A percentile compares a stretch with the other conserved stretches of the same genome.
Conservation (phyloP, 53 echinoderm and acorn worm species). For the Paracentrotus lividus region DNA sequence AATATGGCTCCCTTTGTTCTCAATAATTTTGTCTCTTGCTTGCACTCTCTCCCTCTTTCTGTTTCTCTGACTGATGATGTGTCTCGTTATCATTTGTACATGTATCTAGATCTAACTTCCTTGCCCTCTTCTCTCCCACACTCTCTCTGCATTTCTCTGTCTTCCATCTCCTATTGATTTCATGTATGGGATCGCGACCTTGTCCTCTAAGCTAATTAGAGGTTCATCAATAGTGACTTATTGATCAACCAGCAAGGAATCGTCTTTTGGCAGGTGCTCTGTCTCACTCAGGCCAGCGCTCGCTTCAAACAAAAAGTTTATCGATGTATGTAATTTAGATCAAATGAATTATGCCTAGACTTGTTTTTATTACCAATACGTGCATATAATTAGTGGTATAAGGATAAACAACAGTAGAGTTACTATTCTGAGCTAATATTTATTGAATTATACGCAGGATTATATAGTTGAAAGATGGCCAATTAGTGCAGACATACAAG, state of each 20-base stretch:
- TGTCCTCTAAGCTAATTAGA: background rate
- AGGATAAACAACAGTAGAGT: too few species aligned
- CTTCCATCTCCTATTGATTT: background rate
- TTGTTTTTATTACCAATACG: too few species aligned
- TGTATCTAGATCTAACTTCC: background rate
- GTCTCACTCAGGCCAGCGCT: background rate
- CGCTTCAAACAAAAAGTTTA: background rate
- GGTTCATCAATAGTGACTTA: slow-evolving; percentile 1
- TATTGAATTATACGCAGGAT: too few species aligned
- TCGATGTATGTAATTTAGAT: background rate
- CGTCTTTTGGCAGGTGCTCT: background rate
- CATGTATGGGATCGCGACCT: background rate
- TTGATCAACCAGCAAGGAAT: background rate
- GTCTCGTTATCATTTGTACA: background rate
- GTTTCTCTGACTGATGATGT: background rate
- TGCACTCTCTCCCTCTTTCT: background rate
- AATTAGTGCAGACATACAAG: too few species aligned
- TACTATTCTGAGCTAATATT: too few species aligned
- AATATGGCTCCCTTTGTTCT: too few species aligned
- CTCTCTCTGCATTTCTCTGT: background rate
- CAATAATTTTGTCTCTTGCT: too few species aligned
- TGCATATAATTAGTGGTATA: too few species aligned
- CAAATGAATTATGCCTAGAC: too few species aligned
- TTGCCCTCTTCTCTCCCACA: background rate
- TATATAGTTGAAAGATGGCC: too few species aligned